These are phyloP conservation scores for Perodicticus potto DNA, from an alignment of 2,797 vertebrate species.

Conservation along the genomic window DNA sequence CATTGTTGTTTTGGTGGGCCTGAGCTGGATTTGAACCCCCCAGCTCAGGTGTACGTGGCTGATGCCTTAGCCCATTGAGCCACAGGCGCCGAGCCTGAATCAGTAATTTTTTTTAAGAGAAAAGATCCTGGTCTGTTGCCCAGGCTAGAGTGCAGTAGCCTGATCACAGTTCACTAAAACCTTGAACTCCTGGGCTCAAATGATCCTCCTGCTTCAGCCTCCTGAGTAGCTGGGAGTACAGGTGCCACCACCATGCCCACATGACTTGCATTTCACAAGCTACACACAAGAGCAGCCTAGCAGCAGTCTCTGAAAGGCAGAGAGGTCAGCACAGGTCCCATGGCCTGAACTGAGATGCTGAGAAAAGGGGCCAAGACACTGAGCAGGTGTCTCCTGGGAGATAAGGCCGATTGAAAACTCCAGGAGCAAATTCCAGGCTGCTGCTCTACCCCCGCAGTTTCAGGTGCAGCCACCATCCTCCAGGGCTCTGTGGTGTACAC, in stretches of 20 bases:
- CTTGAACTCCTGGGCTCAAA: background rate
- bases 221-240: too few relatives aligned
- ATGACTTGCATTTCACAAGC: background rate
- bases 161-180: background rate
- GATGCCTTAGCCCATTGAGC: too few relatives aligned
- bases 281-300: background rate
- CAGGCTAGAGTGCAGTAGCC: background rate
- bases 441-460: background rate
- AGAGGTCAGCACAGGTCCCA: background rate
- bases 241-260: background rate
- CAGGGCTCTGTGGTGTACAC: background rate
- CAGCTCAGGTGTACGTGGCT: too few relatives aligned
- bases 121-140: background rate
- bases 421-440: background rate
- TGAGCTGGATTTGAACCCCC: too few relatives aligned
- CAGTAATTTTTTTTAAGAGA: background rate
- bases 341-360: background rate
- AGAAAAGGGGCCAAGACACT: rapidly evolving
- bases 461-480: background rate
- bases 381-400: too few relatives aligned
- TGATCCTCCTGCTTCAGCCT: background rate
- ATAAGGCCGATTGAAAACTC: background rate
- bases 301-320: background rate
- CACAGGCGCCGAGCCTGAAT: background rate
- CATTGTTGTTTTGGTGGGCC: too few relatives aligned